Evolutionary conservation across 2,797 vertebrate genomes (phyloP).

Genomic region (Echeneis naucrates): DNA sequence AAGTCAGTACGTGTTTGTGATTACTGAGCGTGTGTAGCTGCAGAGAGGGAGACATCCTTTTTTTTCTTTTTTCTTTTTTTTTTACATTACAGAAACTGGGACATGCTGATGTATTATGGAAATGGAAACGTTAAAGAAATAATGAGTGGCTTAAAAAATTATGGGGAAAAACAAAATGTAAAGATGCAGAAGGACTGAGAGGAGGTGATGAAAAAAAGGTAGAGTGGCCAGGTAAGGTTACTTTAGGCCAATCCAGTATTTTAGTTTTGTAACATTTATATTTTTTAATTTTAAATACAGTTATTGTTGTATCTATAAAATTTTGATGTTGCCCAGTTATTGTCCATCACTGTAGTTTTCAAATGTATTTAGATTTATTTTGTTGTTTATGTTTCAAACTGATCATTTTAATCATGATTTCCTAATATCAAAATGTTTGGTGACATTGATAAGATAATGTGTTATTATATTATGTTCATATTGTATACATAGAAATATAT

Average conservation of each 20-base stretch:
- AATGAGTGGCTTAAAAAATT: background rate
- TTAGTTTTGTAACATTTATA: background rate
- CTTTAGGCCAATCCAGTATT: background rate
- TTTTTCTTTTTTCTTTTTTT: no score
- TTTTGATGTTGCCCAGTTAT: background rate
- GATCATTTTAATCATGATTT: background rate
- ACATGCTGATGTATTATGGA: constrained; percentile 2
- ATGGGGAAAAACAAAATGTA: constrained; percentile 1
- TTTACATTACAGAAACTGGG: background rate
- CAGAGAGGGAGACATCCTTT: constrained; percentile 2
- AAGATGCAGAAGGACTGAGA: constrained; percentile 37
- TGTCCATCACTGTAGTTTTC: background rate
- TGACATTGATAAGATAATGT: constrained; percentile 9
- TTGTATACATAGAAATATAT: constrained; percentile 4
- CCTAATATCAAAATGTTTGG: background rate
- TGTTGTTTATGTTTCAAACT: constrained; percentile 2
- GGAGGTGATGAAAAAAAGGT: constrained; percentile 36
- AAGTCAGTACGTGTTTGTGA: constrained; percentile 17
- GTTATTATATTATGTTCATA: no score
- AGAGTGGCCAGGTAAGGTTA: constrained; percentile 64
- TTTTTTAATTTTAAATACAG: background rate
- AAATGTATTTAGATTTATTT: background rate
- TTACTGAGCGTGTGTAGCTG: constrained; percentile 32
- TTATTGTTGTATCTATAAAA: background rate
- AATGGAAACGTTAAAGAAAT: constrained; percentile 5